These are phyloP conservation scores for Cylloceria caligata DNA, from an alignment of 2,888 invertebrate species.

Conservation along the genomic window DNA sequence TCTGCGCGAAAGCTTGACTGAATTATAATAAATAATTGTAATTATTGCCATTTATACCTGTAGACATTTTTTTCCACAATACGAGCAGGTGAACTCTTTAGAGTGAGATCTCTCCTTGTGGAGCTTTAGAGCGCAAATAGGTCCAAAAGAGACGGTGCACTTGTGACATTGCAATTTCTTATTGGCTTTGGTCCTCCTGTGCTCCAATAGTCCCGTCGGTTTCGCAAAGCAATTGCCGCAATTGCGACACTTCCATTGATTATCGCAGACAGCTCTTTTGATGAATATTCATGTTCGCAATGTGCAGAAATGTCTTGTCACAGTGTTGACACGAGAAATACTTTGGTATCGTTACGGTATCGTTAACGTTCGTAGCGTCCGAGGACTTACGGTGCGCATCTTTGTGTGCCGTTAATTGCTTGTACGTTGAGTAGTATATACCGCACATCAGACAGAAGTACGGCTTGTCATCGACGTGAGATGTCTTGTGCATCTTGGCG, in stretches of 20 bases:
- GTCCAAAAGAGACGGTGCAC: constrained; percentile 45
- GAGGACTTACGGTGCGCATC: constrained; percentile 49
- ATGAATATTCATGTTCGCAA: constrained; percentile 62
- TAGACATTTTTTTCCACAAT: constrained; percentile 58
- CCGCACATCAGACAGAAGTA: constrained; percentile 57
- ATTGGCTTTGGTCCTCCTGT: constrained; percentile 49
- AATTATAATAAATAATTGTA: background rate
- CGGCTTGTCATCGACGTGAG: constrained; percentile 46
- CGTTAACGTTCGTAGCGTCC: background rate
- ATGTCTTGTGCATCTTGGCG: constrained; percentile 40
- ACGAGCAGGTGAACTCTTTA: constrained; percentile 27
- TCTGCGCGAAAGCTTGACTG: no score
- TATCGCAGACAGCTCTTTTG: constrained; percentile 36
- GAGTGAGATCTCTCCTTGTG: constrained; percentile 52
- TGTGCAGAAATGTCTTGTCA: constrained; percentile 54
- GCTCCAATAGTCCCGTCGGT: constrained; percentile 42
- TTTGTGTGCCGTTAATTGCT: constrained; percentile 59
- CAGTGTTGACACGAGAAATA: constrained; percentile 60
- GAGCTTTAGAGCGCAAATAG: constrained; percentile 44
- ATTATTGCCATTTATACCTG: constrained; percentile 37
- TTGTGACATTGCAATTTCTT: constrained; percentile 43
- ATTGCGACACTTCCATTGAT: constrained; percentile 34
- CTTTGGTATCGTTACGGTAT: constrained; percentile 44
- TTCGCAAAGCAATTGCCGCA: constrained; percentile 54
- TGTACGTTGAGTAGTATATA: constrained; percentile 50